Evolutionary conservation across 1,140 invertebrate genomes (phyloP).

Genomic region (Diabrotica undecimpunctata): DNA sequence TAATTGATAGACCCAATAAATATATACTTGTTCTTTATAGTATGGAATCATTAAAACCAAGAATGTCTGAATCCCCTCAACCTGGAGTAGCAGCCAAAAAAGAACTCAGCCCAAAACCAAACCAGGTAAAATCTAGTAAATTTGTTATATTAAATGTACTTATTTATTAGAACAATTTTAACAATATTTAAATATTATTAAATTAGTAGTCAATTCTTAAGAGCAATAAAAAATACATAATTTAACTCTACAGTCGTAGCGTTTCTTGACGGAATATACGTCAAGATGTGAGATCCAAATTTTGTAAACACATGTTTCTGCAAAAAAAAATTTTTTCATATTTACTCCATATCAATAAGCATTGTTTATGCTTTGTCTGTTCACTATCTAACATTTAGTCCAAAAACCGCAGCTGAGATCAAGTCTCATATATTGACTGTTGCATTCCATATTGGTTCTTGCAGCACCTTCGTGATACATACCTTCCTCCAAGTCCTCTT

Average conservation of each 20-base stretch:
- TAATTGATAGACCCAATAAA: not conserved
- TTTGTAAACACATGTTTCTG: no score
- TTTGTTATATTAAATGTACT: not conserved
- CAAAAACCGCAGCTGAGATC: not conserved
- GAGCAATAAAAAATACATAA: no score
- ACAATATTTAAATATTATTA: not conserved
- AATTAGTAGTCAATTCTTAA: no score
- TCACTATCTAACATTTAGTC: not conserved
- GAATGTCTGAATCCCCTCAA: constrained; percentile 26
- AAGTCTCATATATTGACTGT: not conserved
- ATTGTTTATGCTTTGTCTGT: no score
- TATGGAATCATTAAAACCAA: constrained; percentile 32
- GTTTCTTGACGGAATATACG: no score
- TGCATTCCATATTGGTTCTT: no score
- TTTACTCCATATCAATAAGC: no score
- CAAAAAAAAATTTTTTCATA: no score
- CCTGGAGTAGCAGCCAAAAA: constrained; percentile 32
- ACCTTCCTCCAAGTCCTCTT: no score
- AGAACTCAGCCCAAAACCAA: constrained; percentile 37
- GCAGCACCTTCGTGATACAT: not conserved
- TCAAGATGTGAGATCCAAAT: no score
- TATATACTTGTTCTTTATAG: constrained; percentile 13
- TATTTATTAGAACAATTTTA: not conserved
- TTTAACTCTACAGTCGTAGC: no score
- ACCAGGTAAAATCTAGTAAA: constrained; percentile 33